Base-by-base conservation (phyloP, 2,888 invertebrate genomes). In the Doris montereyensis region DNA sequence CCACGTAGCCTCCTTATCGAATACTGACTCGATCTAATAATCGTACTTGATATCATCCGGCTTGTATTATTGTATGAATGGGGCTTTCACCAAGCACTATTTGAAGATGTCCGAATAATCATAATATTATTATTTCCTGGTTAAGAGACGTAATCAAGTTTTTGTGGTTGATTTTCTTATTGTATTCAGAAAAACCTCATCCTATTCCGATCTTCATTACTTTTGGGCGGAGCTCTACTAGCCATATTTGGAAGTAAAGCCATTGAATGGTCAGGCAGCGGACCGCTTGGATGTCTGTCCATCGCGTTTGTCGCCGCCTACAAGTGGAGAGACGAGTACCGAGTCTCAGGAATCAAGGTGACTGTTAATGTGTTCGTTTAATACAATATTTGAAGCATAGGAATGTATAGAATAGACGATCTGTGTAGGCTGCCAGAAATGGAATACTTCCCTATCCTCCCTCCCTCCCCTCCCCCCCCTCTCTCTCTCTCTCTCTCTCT, bases 161-260 rank as follows among this genome's bases (percentile, higher is more conserved):
- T n/a, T n/a, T n/a, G n/a, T n/a, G n/a, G n/a, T n/a, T n/a, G n/a
- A n/a, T n/a, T n/a, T n/a, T n/a, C n/a, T n/a, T n/a, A n/a, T n/a
- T n/a, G n/a, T n/a, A n/a, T n/a, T 21, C 65, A 79, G 79, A 80
- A 82, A 78, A 78, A 81, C 62, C 68, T 80, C 24, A 74, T 79
- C 17, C 77, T 82, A 26, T 82, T 82, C 71, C 77, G 82, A 26
- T 81, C 81, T 0, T 79, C 65, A 83, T 92, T 97, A 91, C 92
- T 98, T 80, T 93, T 97, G 78, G 93, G 94, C 17, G 96, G 96
- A 1, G 97, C 97, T 1, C 92, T 97, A 81, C 93, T 96, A 85
- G 95, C 96, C 1, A 95, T 97, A 74, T 95, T 98, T 86, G 97
- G 97, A n/a, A 96, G 96, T 84, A 96, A 96, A 85, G 93, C 94